These are phyloP conservation scores for Volucella bombylans DNA, from an alignment of 2,888 invertebrate species.

Conservation along the genomic window DNA sequence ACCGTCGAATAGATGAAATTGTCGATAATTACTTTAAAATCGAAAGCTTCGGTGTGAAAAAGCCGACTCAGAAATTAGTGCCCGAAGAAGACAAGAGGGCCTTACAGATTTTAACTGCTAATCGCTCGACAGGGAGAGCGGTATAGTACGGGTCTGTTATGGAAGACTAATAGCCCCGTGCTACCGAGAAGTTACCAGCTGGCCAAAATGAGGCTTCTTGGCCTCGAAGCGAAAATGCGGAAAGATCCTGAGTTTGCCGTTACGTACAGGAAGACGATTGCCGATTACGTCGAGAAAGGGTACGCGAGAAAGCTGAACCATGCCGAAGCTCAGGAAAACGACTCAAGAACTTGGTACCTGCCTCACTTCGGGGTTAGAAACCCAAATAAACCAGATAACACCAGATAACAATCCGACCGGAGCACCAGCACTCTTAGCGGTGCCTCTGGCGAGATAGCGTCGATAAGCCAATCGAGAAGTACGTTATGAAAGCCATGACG, in stretches of 20 bases:
- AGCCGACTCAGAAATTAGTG: neutral
- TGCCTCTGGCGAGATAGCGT: constrained; percentile 75
- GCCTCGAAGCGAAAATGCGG: constrained; percentile 59
- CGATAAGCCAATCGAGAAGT: constrained; percentile 42
- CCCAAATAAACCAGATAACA: constrained; percentile 75
- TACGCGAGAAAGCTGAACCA: too few species aligned
- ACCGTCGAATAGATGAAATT: neutral
- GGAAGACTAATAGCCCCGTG: constrained; percentile 38
- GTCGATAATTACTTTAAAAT: constrained; percentile 5
- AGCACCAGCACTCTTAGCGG: constrained; percentile 76
- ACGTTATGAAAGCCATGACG: constrained; percentile 73
- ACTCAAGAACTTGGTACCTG: constrained; percentile 65
- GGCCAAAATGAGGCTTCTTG: constrained; percentile 51
- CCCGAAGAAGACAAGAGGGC: neutral
- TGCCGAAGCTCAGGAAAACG: constrained; percentile 6
- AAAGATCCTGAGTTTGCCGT: constrained; percentile 54
- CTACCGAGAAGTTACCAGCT: constrained; percentile 48
- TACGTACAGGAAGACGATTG: constrained; percentile 54
- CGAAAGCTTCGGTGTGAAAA: too few species aligned
- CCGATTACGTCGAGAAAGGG: constrained; percentile 44
- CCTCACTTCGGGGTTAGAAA: constrained; percentile 73
- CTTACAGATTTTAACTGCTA: neutral
- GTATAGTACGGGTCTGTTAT: constrained; percentile 19
- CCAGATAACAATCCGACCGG: constrained; percentile 19
- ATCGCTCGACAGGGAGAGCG: neutral